Evolutionary conservation across 2,113 vertebrate genomes (phyloP).

Genomic region (Synchiropus splendidus): DNA sequence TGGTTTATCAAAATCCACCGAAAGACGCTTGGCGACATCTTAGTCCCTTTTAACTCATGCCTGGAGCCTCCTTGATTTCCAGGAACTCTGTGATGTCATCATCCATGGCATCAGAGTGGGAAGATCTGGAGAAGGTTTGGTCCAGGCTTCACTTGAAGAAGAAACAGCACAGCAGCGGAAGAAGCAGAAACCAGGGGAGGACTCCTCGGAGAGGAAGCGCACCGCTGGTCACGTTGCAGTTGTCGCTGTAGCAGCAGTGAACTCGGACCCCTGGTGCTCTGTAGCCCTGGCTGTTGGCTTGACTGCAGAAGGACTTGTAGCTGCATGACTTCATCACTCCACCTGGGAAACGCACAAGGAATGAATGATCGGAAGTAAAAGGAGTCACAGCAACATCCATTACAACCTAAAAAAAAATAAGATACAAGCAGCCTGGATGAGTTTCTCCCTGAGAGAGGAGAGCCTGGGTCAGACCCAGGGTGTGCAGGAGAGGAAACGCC

Average conservation of each 20-base stretch:
- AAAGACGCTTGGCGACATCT: constrained; percentile 20
- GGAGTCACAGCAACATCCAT: too few relatives aligned
- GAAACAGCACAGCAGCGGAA: constrained; percentile 36
- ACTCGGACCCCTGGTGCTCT: constrained; percentile 70
- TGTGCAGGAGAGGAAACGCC: too few relatives aligned
- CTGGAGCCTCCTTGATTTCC: not conserved
- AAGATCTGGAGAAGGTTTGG: constrained; percentile 3
- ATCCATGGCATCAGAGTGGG: not conserved
- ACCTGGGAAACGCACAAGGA: constrained; percentile 60
- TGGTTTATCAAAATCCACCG: constrained; percentile 24
- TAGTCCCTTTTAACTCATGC: constrained; percentile 19
- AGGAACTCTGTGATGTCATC: not conserved
- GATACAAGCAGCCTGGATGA: too few relatives aligned
- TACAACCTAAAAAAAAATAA: too few relatives aligned
- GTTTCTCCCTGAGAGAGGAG: too few relatives aligned
- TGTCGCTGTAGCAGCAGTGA: constrained; percentile 78
- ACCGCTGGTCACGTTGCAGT: constrained; percentile 71
- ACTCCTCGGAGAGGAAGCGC: constrained; percentile 30
- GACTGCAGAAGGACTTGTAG: constrained; percentile 81
- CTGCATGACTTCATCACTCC: constrained; percentile 86
- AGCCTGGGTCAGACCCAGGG: too few relatives aligned
- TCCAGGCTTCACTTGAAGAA: constrained; percentile 32
- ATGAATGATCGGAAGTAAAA: too few relatives aligned
- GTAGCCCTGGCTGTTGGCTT: constrained; percentile 73
- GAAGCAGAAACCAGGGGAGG: constrained; percentile 39